A percentile compares a stretch with the other conserved stretches of the same genome.
These are phyloP conservation scores for Drosophila diplacantha DNA, from an alignment of 2,888 invertebrate species.

Conservation along the genomic window DNA sequence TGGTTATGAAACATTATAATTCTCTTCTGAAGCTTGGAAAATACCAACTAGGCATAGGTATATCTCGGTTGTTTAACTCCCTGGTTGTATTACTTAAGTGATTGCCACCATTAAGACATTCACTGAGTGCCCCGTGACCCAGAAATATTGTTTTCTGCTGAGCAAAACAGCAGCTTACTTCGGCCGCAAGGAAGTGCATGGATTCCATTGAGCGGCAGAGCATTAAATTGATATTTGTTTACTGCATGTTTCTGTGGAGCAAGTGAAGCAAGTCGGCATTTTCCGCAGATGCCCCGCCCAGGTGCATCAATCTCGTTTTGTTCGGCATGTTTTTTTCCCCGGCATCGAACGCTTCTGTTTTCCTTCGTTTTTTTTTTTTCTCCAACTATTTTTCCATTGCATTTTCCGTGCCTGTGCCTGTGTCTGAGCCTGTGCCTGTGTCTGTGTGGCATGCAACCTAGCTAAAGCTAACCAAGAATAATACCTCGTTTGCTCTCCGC, in stretches of 20 bases:
- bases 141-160: slow-evolving; percentile 2
- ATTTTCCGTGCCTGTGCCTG: slow-evolving; percentile 12
- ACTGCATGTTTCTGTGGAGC: not conserved
- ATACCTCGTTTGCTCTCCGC: slow-evolving; percentile 58
- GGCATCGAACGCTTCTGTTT: slow-evolving; percentile 1
- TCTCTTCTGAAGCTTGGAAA: not conserved
- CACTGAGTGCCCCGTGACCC: slow-evolving; percentile 1
- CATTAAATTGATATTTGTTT: slow-evolving; percentile 34
- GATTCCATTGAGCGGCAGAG: slow-evolving; percentile 20
- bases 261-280: slow-evolving; percentile 6
- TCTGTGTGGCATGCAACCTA: slow-evolving; percentile 25
- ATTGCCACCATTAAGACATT: not conserved
- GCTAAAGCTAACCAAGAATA: slow-evolving; percentile 60
- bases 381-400: slow-evolving; percentile 19
- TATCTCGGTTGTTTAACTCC: not conserved
- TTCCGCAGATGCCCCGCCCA: slow-evolving; percentile 12
- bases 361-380: slow-evolving; percentile 1
- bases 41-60: not conserved
- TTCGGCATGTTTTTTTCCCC: slow-evolving; percentile 18
- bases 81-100: not conserved
- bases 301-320: slow-evolving; percentile 28
- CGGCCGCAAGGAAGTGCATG: not conserved
- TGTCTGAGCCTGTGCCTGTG: slow-evolving; percentile 13
- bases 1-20: too few relatives aligned
- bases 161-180: not conserved